Evolutionary conservation across 1,140 invertebrate genomes (phyloP).

Genomic region (Physella acuta): DNA sequence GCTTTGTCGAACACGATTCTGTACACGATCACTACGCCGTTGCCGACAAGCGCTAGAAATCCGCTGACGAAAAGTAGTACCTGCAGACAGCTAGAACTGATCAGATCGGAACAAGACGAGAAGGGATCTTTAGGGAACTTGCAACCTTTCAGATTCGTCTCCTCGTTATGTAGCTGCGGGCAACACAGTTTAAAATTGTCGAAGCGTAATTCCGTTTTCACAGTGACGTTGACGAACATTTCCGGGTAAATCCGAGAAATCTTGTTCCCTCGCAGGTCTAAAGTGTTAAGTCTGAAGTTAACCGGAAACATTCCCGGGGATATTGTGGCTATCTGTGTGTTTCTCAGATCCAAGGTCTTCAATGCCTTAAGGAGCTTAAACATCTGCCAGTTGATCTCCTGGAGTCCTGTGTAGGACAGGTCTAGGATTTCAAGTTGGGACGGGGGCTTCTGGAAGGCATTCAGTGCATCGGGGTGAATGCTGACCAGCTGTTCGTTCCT

Average conservation of each 20-base stretch:
- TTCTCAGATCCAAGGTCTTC: neutral
- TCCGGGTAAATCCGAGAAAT: neutral
- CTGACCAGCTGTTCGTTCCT: too few relatives aligned
- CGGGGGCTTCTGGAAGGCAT: too few relatives aligned
- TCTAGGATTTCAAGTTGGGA: too few relatives aligned
- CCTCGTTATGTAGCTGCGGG: neutral
- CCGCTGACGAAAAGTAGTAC: slow-evolving; percentile 30
- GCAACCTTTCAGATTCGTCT: neutral
- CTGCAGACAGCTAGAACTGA: slow-evolving; percentile 9
- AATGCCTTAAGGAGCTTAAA: neutral
- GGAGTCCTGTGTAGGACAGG: too few relatives aligned
- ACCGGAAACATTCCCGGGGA: neutral
- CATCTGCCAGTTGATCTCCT: too few relatives aligned
- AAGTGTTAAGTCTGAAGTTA: neutral
- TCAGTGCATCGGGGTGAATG: too few relatives aligned
- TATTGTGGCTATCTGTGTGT: neutral
- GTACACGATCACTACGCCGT: slow-evolving; percentile 32
- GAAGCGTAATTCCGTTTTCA: neutral
- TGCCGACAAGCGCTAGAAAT: slow-evolving; percentile 34
- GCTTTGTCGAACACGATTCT: slow-evolving; percentile 12
- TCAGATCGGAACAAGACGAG: slow-evolving; percentile 14
- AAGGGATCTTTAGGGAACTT: neutral
- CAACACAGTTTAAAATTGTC: slow-evolving; percentile 24
- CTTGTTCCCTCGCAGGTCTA: neutral
- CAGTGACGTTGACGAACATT: neutral